These are phyloP conservation scores for Pseudomyrmex concolor DNA, from an alignment of 1,140 invertebrate genomes.

Conservation along the genomic window DNA sequence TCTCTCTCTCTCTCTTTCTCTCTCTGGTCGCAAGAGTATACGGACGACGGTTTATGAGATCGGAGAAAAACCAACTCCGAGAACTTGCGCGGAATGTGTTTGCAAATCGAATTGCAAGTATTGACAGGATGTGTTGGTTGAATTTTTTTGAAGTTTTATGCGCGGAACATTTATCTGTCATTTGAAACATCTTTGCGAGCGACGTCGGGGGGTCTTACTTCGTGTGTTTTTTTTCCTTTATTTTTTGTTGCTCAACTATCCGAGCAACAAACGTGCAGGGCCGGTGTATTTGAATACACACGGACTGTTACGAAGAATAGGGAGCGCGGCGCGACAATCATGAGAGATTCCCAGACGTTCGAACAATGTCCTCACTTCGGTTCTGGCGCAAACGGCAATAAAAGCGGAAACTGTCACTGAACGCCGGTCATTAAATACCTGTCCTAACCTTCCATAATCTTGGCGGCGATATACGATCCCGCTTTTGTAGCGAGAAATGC, in stretches of 20 bases:
- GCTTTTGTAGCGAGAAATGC: background rate
- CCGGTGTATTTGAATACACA: slow-evolving; percentile 80
- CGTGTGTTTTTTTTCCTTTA: slow-evolving; percentile 43
- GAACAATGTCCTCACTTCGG: slow-evolving; percentile 81
- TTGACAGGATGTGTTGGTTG: too few relatives aligned
- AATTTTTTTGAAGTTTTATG: slow-evolving; percentile 5
- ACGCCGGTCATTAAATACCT: slow-evolving; percentile 38
- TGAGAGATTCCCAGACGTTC: slow-evolving; percentile 83
- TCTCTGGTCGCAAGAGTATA: background rate
- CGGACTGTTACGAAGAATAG: slow-evolving; percentile 79
- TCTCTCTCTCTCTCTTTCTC: background rate
- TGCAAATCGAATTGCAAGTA: too few relatives aligned
- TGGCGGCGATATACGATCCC: background rate
- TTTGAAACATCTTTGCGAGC: slow-evolving; percentile 33
- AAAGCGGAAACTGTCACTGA: slow-evolving; percentile 75
- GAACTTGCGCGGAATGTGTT: too few relatives aligned
- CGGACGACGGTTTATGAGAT: background rate
- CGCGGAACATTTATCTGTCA: background rate
- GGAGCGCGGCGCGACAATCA: slow-evolving; percentile 81
- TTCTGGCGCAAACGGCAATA: slow-evolving; percentile 78
- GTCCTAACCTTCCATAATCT: slow-evolving; percentile 15
- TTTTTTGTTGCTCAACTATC: slow-evolving; percentile 77
- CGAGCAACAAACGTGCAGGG: slow-evolving; percentile 78
- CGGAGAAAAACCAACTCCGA: slow-evolving; percentile 2
- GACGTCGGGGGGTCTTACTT: slow-evolving; percentile 35